Conservation (phyloP, 2,797 vertebrate species). For the Lithobates sylvaticus region DNA sequence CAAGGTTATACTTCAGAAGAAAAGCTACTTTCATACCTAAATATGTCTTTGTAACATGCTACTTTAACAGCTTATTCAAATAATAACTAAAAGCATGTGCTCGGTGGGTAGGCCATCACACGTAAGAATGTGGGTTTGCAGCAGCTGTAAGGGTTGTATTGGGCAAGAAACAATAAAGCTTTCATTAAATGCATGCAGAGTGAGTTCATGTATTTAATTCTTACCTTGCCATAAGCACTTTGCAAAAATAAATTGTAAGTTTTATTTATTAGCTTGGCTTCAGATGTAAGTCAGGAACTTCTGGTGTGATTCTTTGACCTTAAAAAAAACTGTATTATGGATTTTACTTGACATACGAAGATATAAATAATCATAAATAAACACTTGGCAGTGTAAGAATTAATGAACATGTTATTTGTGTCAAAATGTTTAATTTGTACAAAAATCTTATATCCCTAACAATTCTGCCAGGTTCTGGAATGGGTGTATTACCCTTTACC, state of each 20-base stretch:
- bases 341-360: constrained; percentile 53
- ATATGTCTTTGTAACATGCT: constrained; percentile 56
- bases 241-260: constrained; percentile 57
- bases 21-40: constrained; percentile 63
- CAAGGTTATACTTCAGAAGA: constrained; percentile 76
- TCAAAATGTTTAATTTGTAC: constrained; percentile 74
- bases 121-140: constrained; percentile 70
- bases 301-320: constrained; percentile 47
- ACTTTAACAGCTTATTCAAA: constrained; percentile 60
- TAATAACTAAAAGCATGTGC: constrained; percentile 76
- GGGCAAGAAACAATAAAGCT: constrained; percentile 68
- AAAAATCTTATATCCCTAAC: constrained; percentile 78
- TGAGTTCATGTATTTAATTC: constrained; percentile 73
- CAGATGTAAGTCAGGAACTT: constrained; percentile 53
- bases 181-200: constrained; percentile 77
- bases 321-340: neutral
- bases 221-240: constrained; percentile 75
- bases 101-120: constrained; percentile 66
- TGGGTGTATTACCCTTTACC: constrained; percentile 95
- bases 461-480: constrained; percentile 92
- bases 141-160: constrained; percentile 69
- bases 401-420: constrained; percentile 72
- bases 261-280: constrained; percentile 61
- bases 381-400: constrained; percentile 78
- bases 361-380: constrained; percentile 48